phyloP scores from a whole-genome alignment of 2,888 invertebrate genomes.

The Eurytoma californica region DNA sequence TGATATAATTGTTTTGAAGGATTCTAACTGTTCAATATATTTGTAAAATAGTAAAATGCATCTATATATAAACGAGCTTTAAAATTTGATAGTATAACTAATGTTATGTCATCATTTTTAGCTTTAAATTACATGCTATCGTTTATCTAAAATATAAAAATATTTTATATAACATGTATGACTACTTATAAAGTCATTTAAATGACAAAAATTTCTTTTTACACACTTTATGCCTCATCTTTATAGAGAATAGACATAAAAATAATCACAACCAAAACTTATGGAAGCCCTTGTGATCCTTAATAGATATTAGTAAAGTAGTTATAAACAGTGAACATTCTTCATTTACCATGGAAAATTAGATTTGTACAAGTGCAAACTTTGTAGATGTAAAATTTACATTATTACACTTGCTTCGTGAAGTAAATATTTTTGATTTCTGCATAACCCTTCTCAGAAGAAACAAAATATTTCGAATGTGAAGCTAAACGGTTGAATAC shows the following conservation, averaged over 20 bases:
- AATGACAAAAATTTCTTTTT: background rate
- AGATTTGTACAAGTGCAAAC: too few relatives aligned
- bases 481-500: too few relatives aligned
- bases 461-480: too few relatives aligned
- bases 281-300: constrained; percentile 43
- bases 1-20: too few relatives aligned
- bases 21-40: background rate
- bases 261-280: constrained; percentile 47
- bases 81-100: background rate
- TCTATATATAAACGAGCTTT: constrained; percentile 3
- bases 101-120: background rate
- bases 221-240: constrained; percentile 16
- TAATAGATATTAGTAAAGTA: constrained; percentile 10
- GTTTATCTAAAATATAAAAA: constrained; percentile 14
- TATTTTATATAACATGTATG: constrained; percentile 9
- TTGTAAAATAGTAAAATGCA: background rate
- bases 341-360: too few relatives aligned
- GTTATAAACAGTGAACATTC: too few relatives aligned
- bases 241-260: constrained; percentile 18
- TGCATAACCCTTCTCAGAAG: too few relatives aligned
- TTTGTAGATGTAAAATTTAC: too few relatives aligned
- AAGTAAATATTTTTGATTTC: too few relatives aligned
- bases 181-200: constrained; percentile 10
- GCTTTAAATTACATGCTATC: constrained; percentile 4
- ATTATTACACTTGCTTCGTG: too few relatives aligned